Evolutionary conservation across 1,140 invertebrate genomes (phyloP).

Genomic region (Drosophila arizonae): DNA sequence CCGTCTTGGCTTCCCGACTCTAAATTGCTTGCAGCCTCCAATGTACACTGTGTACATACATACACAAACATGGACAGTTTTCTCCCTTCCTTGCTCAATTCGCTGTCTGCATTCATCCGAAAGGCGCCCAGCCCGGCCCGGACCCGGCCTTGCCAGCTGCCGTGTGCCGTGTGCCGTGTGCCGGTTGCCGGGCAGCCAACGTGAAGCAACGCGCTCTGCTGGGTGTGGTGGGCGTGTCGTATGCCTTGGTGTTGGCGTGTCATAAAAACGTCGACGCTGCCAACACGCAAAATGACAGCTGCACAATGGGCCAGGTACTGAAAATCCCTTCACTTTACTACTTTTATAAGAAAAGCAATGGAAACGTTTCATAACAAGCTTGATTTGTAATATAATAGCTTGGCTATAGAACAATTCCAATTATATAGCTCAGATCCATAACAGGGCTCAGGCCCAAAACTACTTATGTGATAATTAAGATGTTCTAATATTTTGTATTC

Average conservation of each 20-base stretch:
- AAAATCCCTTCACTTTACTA: not conserved
- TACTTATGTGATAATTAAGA: too few species aligned
- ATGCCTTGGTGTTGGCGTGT: constrained; percentile 66
- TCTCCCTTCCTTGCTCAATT: constrained; percentile 3
- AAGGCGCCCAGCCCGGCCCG: not conserved
- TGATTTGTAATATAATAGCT: too few species aligned
- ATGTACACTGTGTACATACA: constrained; percentile 12
- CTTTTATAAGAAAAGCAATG: not conserved
- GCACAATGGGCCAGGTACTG: constrained; percentile 37
- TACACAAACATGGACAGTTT: constrained; percentile 30
- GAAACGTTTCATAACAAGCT: too few species aligned
- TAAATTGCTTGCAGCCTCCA: constrained; percentile 45
- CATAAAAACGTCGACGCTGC: constrained; percentile 66
- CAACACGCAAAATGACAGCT: constrained; percentile 43
- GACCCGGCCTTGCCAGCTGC: constrained; percentile 19
- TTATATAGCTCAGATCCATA: too few species aligned
- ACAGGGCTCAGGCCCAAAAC: too few species aligned
- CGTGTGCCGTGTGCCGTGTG: not conserved
- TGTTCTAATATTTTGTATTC: too few species aligned
- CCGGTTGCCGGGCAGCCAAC: too few species aligned
- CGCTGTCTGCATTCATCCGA: constrained; percentile 34
- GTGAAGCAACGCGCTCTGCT: constrained; percentile 6
- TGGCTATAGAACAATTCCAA: too few species aligned
- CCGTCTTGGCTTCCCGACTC: constrained; percentile 37
- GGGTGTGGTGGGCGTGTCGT: constrained; percentile 42